phyloP scores from a whole-genome alignment of 2,888 invertebrate species.

The Ceraclea dissimilis region DNA sequence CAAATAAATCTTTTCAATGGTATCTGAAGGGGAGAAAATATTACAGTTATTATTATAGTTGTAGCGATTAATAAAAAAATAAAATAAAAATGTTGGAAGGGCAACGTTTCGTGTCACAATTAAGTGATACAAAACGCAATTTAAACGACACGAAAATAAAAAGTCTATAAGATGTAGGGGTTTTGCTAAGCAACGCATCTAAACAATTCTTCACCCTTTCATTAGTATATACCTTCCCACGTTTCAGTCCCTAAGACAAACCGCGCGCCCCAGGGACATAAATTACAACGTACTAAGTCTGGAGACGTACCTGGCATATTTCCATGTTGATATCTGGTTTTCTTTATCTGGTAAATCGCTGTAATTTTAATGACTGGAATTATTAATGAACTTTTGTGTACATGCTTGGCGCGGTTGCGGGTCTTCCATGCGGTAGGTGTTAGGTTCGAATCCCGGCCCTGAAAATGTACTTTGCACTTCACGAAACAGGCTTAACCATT shows the following conservation, averaged over 20 bases:
- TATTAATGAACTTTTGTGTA: not conserved
- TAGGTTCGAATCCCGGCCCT: too few relatives aligned
- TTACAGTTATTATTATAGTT: not conserved
- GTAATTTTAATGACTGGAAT: not conserved
- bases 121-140: slow-evolving; percentile 5
- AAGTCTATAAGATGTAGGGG: slow-evolving; percentile 1
- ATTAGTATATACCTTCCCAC: not conserved
- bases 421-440: too few relatives aligned
- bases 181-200: slow-evolving; percentile 7
- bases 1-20: too few relatives aligned
- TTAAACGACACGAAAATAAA: slow-evolving; percentile 4
- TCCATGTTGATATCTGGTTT: not conserved
- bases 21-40: too few relatives aligned
- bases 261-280: too few relatives aligned
- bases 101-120: not conserved
- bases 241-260: too few relatives aligned
- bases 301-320: too few relatives aligned
- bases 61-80: slow-evolving; percentile 1
- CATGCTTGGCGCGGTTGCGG: too few relatives aligned
- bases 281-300: too few relatives aligned
- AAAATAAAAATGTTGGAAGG: not conserved
- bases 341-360: not conserved
- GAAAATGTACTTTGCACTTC: too few relatives aligned
- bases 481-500: too few relatives aligned
- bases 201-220: slow-evolving; percentile 1